These are phyloP conservation scores for Pentamera pediparva DNA, from an alignment of 53 echinoderm and acorn worm species.

Conservation along the genomic window DNA sequence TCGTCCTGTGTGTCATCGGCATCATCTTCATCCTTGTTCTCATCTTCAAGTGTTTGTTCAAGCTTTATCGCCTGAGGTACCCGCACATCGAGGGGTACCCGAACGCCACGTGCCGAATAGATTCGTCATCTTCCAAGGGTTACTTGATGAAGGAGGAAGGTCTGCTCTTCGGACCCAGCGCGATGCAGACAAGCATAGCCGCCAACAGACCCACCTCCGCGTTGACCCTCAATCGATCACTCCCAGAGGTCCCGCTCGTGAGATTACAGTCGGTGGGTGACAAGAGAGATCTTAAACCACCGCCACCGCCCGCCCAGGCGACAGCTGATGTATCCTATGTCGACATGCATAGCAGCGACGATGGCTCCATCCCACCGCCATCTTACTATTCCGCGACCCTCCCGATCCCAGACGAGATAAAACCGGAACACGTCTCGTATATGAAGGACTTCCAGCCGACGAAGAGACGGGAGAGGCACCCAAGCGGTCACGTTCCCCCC, in stretches of 20 bases:
- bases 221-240: background rate
- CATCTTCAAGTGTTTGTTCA: slow-evolving; percentile 1
- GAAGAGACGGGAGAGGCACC: slow-evolving; percentile 10
- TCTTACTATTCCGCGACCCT: slow-evolving; percentile 32
- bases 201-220: slow-evolving; percentile 1
- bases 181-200: slow-evolving; percentile 20
- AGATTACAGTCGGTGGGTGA: background rate
- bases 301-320: background rate
- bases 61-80: background rate
- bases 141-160: slow-evolving; percentile 13
- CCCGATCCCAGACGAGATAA: slow-evolving; percentile 5
- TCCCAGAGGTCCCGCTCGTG: slow-evolving; percentile 12
- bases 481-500: slow-evolving; percentile 7
- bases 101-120: slow-evolving; percentile 2
- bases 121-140: slow-evolving; percentile 5
- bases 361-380: slow-evolving; percentile 2
- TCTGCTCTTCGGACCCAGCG: slow-evolving; percentile 10
- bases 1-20: background rate
- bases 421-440: slow-evolving; percentile 10
- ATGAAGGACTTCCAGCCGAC: slow-evolving; percentile 4
- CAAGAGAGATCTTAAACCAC: background rate
- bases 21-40: background rate
- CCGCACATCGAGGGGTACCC: slow-evolving; percentile 1
- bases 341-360: slow-evolving; percentile 21
- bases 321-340: slow-evolving; percentile 21